A percentile compares a stretch with the other conserved stretches of the same genome.
Conservation (phyloP, 2,888 invertebrate species). For the Callinectes sapidus region DNA sequence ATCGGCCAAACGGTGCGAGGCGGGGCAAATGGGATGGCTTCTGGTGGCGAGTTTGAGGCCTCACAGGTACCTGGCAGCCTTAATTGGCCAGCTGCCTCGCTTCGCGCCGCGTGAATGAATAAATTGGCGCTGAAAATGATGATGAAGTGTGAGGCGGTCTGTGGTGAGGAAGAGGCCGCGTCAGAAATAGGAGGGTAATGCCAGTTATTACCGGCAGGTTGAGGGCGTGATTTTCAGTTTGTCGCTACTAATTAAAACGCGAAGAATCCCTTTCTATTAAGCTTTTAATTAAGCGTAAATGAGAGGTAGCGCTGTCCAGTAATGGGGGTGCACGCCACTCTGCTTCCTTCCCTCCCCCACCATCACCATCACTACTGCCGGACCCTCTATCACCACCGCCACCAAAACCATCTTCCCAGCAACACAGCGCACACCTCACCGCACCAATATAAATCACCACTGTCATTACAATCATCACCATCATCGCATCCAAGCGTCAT, state of each 20-base stretch:
- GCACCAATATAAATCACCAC: background rate
- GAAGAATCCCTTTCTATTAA: constrained; percentile 3
- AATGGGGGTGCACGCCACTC: background rate
- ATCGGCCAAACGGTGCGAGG: constrained; percentile 29
- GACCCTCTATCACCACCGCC: background rate
- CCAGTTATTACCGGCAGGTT: constrained; percentile 14
- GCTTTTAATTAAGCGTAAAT: background rate
- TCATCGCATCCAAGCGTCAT: constrained; percentile 3
- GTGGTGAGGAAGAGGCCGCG: background rate
- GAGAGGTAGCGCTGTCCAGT: background rate
- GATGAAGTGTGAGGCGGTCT: background rate
- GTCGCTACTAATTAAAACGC: constrained; percentile 5
- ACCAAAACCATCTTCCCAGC: background rate
- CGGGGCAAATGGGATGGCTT: background rate
- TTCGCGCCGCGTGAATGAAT: constrained; percentile 14
- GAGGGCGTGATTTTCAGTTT: constrained; percentile 25
- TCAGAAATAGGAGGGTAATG: background rate
- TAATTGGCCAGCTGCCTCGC: constrained; percentile 20
- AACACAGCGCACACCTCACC: background rate
- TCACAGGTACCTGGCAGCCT: constrained; percentile 21
- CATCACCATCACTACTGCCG: background rate
- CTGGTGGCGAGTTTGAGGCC: background rate
- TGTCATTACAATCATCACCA: background rate
- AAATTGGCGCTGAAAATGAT: constrained; percentile 31
- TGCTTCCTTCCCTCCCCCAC: background rate